Conservation (phyloP, 1,140 invertebrate species). For the Apis cerana region DNA sequence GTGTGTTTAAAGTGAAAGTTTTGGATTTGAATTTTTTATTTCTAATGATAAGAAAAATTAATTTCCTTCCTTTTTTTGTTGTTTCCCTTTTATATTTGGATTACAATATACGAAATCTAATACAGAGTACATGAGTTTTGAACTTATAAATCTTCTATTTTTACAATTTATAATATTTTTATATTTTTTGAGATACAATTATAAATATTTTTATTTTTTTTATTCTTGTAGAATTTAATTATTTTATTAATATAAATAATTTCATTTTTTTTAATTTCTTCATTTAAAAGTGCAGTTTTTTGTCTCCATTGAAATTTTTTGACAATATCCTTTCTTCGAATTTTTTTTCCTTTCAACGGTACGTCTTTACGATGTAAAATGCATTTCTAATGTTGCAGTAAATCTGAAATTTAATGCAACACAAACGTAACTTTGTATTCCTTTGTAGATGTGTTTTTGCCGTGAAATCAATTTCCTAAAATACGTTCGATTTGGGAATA, state of each 20-base stretch:
- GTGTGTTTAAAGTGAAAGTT: background rate
- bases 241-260: background rate
- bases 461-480: slow-evolving; percentile 5
- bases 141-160: no score
- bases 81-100: background rate
- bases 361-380: background rate
- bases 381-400: background rate
- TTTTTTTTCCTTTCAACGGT: no score
- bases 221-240: no score
- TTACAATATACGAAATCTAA: no score
- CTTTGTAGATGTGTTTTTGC: background rate
- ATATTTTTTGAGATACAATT: no score
- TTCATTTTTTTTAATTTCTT: background rate
- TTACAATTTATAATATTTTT: no score
- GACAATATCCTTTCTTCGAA: background rate
- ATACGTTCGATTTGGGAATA: background rate
- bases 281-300: background rate
- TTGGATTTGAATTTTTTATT: rapidly evolving
- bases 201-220: no score
- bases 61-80: background rate
- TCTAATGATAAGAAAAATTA: background rate
- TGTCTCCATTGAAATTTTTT: background rate
- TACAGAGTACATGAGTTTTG: no score
- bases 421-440: background rate
- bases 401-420: background rate